Evolutionary conservation across 2,113 vertebrate genomes (phyloP), one percentile per base, ranked within the genome.

Genomic region (Carassius auratus): DNA sequence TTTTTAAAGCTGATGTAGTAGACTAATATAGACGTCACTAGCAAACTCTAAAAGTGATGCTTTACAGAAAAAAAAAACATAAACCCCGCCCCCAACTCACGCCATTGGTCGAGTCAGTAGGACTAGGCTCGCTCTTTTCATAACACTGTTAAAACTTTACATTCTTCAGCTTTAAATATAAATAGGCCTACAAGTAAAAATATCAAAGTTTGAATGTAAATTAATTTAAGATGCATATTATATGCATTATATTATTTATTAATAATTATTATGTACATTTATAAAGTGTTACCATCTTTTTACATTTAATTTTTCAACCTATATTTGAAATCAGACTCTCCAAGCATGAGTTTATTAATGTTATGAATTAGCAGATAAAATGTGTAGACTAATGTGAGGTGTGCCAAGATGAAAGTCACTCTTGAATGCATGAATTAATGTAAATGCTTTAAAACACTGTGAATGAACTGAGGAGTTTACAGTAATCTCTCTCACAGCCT

Each of bases 371-470:
- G 59, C 36, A 45, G 33, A 23, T 62, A 17, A 8, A 42, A 3
- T 33, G 4, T 50, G 15, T 36, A 8, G n/a, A 62, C 6, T 68
- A 42, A 15, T 50, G 26, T 64, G 17, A 80, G 21, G 75, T 66
- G 84, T 80, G 84, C 75, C 80, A 86, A 85, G 33, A 79, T 33
- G 10, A 78, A 81, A 52, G 42, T 69, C 61, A 68, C 75, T 86
- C 45, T 26, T 59, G 62, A 84, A 30, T 30, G 83, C 61, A 30
- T 30, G 30, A 30, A 30, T 38, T 36, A 57, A 81, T 82, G 73
- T 50, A 69, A 85, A 77, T 50, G 66, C 73, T 52, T 59, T 68
- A 14, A 38, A 88, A 83, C 87, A 88, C 87, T 88, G 84, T 88
- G 87, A 76, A 83, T 8, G 8, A 38, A 84, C 9, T 3, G 13